Evolutionary conservation across 2,113 vertebrate species (phyloP), one percentile per base, ranked within the genome.

Genomic region (Pithys albifrons): DNA sequence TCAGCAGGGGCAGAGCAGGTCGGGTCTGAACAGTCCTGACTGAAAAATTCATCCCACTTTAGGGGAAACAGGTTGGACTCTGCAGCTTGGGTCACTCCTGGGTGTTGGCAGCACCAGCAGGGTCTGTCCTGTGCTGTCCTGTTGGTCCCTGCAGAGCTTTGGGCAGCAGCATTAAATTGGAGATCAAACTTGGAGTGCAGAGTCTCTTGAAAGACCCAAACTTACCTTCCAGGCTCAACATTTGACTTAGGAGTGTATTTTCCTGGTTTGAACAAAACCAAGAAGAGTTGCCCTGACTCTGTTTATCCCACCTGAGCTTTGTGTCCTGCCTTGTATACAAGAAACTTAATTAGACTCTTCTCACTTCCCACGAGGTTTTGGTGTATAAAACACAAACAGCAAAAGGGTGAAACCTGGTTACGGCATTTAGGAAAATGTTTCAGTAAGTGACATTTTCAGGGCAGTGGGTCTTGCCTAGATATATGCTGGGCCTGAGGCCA

Each of bases 301-400:
- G 0, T 31, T 58, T 35, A 3, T 35, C 51, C 1, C 6, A 1
- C 0, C 0, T 0, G 24, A 69, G 35, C 5, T 39, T 73, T 55
- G 12, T 6, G 14, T 20, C 11, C 29, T 77, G 65, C n/a, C 10
- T 4, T 3, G 10, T 5, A 24, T 29, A 33, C 27, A 8, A 35
- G 61, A 55, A 22, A 7, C 43, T 31, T 28, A 5, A 17, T 61
- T 33, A 11, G 0, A 11, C 33, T 78, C 58, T 7, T 80, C 28
- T 37, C 14, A 2, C 73, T 70, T 77, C 8, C 72, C 15, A 5
- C 3, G n/a, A 91, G 48, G 57, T 74, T 69, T 58, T 39, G 71
- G 15, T 1, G 4, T 71, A 7, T 11, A 3, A 61, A 69, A 70
- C 20, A 23, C 4, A n/a, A 91, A 79, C 45, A 65, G 58, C 45